A percentile compares a stretch with the other conserved stretches of the same genome.
Conservation (phyloP, 1,140 invertebrate species). For the Drosophila pectinifera region DNA sequence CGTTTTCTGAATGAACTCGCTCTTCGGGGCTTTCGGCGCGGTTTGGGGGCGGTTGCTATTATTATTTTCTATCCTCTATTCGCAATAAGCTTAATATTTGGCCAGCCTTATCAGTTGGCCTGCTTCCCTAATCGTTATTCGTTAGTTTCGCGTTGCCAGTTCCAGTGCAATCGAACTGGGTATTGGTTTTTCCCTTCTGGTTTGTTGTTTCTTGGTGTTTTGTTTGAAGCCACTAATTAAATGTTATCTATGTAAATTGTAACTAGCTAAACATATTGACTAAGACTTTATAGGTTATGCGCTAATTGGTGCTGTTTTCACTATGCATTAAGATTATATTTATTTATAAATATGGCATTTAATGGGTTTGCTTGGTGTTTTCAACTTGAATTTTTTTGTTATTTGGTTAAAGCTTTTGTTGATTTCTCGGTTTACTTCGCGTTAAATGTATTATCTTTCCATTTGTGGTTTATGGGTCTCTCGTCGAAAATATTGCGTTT, state of each 20-base stretch:
- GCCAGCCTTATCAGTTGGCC: conserved; percentile 55
- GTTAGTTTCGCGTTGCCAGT: conserved; percentile 58
- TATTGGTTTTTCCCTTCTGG: conserved; percentile 58
- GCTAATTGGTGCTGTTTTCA: conserved; percentile 78
- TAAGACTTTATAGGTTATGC: conserved; percentile 67
- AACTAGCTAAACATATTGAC: conserved; percentile 79
- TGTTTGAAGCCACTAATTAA: conserved; percentile 78
- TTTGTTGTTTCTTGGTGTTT: conserved; percentile 72
- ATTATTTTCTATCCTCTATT: conserved; percentile 72
- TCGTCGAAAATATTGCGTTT: conserved; percentile 73
- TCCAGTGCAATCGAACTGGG: conserved; percentile 58
- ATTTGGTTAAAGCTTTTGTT: conserved; percentile 53
- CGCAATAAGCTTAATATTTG: conserved; percentile 65
- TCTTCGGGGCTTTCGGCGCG: conserved; percentile 43
- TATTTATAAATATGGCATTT: conserved; percentile 37
- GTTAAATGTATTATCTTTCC: conserved; percentile 22
- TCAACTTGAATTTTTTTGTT: conserved; percentile 45
- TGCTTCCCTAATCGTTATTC: conserved; percentile 77
- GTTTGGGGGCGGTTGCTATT: conserved; percentile 42
- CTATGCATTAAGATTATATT: conserved; percentile 54
- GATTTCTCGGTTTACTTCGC: conserved; percentile 26
- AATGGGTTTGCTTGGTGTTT: conserved; percentile 66
- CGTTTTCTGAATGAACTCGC: conserved; percentile 79
- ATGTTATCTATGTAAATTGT: conserved; percentile 59
- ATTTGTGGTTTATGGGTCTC: conserved; percentile 25